Evolutionary conservation across 2,797 vertebrate genomes (phyloP), one percentile per base, ranked within the genome.

Genomic region (Onychomys arenicola): DNA sequence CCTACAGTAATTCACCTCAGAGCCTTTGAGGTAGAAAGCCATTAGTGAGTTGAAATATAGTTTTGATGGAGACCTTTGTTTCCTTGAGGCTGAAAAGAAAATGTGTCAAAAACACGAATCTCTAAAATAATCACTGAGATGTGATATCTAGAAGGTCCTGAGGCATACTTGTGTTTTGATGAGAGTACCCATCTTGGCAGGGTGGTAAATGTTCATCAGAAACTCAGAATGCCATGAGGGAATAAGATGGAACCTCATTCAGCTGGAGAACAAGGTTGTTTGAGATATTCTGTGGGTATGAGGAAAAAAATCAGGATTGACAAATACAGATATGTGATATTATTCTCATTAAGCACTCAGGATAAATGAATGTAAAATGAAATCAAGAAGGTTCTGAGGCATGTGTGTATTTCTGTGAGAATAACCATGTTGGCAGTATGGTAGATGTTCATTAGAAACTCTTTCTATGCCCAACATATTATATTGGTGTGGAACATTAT

Each of bases 41-140:
- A n/a, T 65, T 76, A 86, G n/a, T 43, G 52, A 57, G 69, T 59
- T 71, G 40, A 87, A 81, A 84, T 67, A 85, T 61, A 93, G n/a
- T 19, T 93, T 69, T 80, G 23, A 89, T 71, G 52, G 82, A 93
- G 61, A 61, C n/a, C 14, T 95, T 63, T 11, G 37, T 85, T 93
- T 93, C 73, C 10, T 76, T 52, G 77, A 94, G 69, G 37, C 61
- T 59, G 43, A 65, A 78, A 89, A 34, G 43, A 86, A 87, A 89
- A 87, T 69, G 19, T 89, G 57, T 52, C 46, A 75, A 82, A 91
- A 93, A 65, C 14, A 86, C n/a, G 13, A 83, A 85, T 67, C 37
- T 92, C 71, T 84, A 73, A 95, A 90, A 90, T 82, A 67, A 90
- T 46, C 49, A 86, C 13, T 16, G 37, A 83, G 57, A 71, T 57